Base-by-base conservation (phyloP, 2,888 invertebrate species). In the Scaptodrosophila latifasciaeformis region DNA sequence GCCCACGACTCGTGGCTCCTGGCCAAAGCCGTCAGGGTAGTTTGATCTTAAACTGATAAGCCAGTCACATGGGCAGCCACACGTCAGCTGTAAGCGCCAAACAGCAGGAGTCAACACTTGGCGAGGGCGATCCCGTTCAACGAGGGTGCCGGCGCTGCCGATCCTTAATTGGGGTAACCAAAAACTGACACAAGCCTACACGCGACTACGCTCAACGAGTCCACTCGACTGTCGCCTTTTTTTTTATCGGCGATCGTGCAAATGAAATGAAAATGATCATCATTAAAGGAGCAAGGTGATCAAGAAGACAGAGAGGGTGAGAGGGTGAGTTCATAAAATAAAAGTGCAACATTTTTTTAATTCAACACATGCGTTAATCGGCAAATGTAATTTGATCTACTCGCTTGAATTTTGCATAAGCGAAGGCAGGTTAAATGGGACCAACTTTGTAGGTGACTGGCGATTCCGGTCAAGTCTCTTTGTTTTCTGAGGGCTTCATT, bases 81-180 rank as follows among this genome's bases (percentile, higher is more conserved):
- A 84, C 84, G 84, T 84, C 85, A 83, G 70, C 62, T 70, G 72
- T 70, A 77, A 84, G 84, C 84, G 84, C 84, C 83, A 83, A 84
- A 52, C 79, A 64, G 81, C 75, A 81, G 79, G 80, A 78, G 79
- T 61, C 81, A 59, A 81, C 79, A 76, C 81, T 76, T 78, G 49
- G 50, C 40, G 10, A 39, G 24, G 29, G 46, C 35, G 61, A 54
- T 47, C 46, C 49, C 19, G 56, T 44, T 29, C 47, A n/a, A n/a
- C n/a, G n/a, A n/a, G n/a, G n/a, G 21, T 10, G 12, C 6, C 30
- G 12, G 7, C 45, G 30, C 45, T 39, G 21, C 42, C 48, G 18
- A 39, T 29, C 49, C 46, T 52, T 70, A 69, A 60, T 65, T 62
- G 67, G 70, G 68, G 49, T 56, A 54, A 51, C 55, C 45, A 49